A percentile compares a stretch with the other conserved stretches of the same genome.
phyloP scores from a whole-genome alignment of 2,113 vertebrate genomes.

The Campylorhamphus procurvoides region DNA sequence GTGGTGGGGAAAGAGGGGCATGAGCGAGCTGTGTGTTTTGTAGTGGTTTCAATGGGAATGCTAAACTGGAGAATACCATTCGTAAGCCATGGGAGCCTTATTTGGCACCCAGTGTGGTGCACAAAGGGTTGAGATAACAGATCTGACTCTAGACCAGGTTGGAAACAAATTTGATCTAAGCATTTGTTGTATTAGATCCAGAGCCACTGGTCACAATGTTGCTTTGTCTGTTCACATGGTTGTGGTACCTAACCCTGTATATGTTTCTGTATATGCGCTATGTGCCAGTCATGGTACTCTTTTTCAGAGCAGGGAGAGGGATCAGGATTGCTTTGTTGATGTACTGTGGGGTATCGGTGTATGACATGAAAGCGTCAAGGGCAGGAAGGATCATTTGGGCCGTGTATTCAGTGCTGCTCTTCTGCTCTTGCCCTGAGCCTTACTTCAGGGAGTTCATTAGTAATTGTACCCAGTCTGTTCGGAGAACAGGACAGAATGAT shows the following conservation, averaged over 20 bases:
- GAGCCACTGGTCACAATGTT: too few species aligned
- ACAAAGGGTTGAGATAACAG: neutral
- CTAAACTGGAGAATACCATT: neutral
- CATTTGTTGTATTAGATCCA: neutral
- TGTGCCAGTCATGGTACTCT: neutral
- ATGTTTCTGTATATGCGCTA: neutral
- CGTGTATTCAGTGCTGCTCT: neutral
- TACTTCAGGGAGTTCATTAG: neutral
- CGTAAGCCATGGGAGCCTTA: neutral
- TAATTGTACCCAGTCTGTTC: neutral
- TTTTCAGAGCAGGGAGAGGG: neutral
- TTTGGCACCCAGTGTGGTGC: neutral
- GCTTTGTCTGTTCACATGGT: neutral
- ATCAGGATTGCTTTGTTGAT: neutral
- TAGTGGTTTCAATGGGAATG: neutral
- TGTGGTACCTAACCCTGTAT: neutral
- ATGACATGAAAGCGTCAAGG: neutral
- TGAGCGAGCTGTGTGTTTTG: neutral
- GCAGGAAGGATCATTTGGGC: neutral
- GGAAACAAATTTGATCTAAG: neutral
- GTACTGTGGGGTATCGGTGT: neutral
- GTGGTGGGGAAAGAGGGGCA: neutral
- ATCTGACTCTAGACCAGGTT: neutral
- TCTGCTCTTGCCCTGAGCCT: neutral
- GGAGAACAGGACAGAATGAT: neutral